phyloP scores from a whole-genome alignment of 2,888 invertebrate species.

The Luffia ferchaultella region DNA sequence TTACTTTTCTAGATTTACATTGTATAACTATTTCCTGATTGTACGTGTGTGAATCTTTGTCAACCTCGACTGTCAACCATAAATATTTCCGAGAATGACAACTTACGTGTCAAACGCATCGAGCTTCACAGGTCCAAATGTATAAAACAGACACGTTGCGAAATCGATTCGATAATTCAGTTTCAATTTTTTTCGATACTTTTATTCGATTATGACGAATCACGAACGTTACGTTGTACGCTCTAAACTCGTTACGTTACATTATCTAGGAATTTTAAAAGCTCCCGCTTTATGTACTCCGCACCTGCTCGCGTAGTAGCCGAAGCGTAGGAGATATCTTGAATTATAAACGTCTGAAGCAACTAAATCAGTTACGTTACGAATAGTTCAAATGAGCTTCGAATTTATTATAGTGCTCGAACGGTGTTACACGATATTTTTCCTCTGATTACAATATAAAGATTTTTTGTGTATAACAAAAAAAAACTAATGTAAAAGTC shows the following conservation, averaged over 20 bases:
- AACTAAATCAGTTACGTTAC: not conserved
- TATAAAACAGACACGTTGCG: not conserved
- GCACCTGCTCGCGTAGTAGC: slow-evolving; percentile 16
- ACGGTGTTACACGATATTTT: no score
- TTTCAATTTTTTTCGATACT: slow-evolving; percentile 43
- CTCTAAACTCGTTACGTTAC: slow-evolving; percentile 29
- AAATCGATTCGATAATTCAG: not conserved
- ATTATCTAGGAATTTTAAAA: slow-evolving; percentile 63
- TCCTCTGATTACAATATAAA: no score
- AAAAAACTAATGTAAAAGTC: no score
- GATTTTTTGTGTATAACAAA: no score
- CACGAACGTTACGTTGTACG: slow-evolving; percentile 26
- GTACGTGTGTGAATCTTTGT: no score
- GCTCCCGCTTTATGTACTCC: slow-evolving; percentile 33
- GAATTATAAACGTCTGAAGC: not conserved
- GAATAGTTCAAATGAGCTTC: no score
- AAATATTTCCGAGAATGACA: no score
- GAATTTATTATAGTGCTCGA: no score
- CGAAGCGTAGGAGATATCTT: not conserved
- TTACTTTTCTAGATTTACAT: no score
- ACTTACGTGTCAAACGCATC: not conserved
- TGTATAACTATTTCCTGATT: no score
- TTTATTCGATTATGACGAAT: slow-evolving; percentile 63
- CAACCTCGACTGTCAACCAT: no score
- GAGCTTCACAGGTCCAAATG: not conserved